Evolutionary conservation across 2,888 invertebrate species (phyloP).

Genomic region (Pristionchus exspectatus): DNA sequence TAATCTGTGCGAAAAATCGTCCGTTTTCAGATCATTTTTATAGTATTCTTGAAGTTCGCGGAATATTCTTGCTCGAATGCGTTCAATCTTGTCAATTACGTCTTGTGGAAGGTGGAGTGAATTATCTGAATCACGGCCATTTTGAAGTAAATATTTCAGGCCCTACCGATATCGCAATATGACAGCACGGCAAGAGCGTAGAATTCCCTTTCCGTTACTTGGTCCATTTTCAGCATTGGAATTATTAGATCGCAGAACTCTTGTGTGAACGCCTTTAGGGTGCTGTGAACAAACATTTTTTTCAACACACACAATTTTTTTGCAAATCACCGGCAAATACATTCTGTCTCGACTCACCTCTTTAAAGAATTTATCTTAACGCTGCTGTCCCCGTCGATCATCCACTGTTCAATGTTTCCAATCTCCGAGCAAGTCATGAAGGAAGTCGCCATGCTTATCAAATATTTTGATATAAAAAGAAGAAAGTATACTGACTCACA

Average conservation of each 20-base stretch:
- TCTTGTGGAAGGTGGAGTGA: constrained; percentile 14
- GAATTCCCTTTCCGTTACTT: not conserved
- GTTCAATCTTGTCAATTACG: not conserved
- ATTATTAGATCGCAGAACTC: not conserved
- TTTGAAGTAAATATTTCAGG: not conserved
- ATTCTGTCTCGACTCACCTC: too few species aligned
- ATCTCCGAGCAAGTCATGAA: not conserved
- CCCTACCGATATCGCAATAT: not conserved
- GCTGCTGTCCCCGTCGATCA: not conserved
- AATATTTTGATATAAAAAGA: not conserved
- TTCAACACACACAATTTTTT: too few species aligned
- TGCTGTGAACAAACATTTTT: not conserved
- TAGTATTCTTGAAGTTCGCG: not conserved
- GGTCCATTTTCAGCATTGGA: not conserved
- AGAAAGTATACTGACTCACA: not conserved
- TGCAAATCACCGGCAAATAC: too few species aligned
- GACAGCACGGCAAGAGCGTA: not conserved
- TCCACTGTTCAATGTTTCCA: not conserved
- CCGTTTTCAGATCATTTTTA: not conserved
- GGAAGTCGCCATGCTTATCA: not conserved
- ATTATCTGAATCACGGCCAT: not conserved
- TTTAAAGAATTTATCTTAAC: not conserved
- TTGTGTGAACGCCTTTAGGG: not conserved
- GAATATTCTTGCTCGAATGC: not conserved
- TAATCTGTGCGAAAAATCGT: not conserved